These are phyloP conservation scores for Sinonovacula constricta DNA, from an alignment of 1,140 invertebrate species.

Conservation along the genomic window DNA sequence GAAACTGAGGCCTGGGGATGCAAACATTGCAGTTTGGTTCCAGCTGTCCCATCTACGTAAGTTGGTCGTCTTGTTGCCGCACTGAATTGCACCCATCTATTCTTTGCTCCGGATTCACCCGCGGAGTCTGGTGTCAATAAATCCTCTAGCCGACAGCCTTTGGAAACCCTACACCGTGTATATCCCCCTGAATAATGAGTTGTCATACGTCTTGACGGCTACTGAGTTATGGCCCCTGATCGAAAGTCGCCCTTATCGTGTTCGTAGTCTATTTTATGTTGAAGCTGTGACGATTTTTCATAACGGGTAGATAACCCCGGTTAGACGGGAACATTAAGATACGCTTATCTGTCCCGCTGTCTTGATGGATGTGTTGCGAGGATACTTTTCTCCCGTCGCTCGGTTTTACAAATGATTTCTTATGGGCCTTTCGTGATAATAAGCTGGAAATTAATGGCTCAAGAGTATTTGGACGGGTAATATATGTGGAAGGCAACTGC, in stretches of 20 bases:
- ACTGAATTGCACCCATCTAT: too few species aligned
- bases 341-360: slow-evolving; percentile 27
- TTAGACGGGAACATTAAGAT: slow-evolving; percentile 46
- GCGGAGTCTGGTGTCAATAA: too few species aligned
- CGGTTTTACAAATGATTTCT: slow-evolving; percentile 51
- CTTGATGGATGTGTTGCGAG: slow-evolving; percentile 28
- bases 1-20: too few species aligned
- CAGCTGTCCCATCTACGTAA: too few species aligned
- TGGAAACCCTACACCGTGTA: slow-evolving; percentile 34
- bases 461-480: background rate
- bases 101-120: too few species aligned
- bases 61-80: too few species aligned
- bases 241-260: slow-evolving; percentile 30
- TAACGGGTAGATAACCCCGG: slow-evolving; percentile 43
- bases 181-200: slow-evolving; percentile 47
- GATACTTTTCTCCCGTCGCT: slow-evolving; percentile 32
- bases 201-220: slow-evolving; percentile 46
- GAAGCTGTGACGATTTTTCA: slow-evolving; percentile 53
- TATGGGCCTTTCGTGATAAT: slow-evolving; percentile 37
- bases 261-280: slow-evolving; percentile 37
- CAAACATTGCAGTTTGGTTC: too few species aligned
- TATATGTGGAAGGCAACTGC: background rate
- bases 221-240: slow-evolving; percentile 32
- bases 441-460: slow-evolving; percentile 25
- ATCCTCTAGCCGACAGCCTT: slow-evolving; percentile 30